A percentile compares a stretch with the other conserved stretches of the same genome.
phyloP scores from a whole-genome alignment of 2,797 vertebrate species.

The Gymnodraco acuticeps region DNA sequence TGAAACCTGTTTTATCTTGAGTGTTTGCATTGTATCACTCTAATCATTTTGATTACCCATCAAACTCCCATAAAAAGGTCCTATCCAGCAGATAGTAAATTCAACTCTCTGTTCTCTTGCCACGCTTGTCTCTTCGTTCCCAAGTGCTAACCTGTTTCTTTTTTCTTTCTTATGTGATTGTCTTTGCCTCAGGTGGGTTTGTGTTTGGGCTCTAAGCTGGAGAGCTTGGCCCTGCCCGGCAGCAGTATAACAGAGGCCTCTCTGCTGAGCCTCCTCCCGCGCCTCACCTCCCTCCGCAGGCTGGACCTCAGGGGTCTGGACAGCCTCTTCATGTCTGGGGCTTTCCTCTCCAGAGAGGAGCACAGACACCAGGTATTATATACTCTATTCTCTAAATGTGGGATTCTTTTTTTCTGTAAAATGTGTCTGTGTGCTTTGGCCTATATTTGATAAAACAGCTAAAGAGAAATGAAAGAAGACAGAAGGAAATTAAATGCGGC shows the following conservation, averaged over 20 bases:
- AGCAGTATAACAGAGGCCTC: constrained; percentile 84
- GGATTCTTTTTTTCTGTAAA: background rate
- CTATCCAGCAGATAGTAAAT: background rate
- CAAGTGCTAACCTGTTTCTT: background rate
- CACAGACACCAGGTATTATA: constrained; percentile 72
- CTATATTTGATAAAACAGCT: too few species aligned
- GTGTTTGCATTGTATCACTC: background rate
- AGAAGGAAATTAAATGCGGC: too few species aligned
- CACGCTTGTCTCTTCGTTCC: too few species aligned
- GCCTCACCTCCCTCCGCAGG: constrained; percentile 82
- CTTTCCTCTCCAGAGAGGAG: constrained; percentile 83
- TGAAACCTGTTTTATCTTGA: background rate
- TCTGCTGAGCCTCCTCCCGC: constrained; percentile 79
- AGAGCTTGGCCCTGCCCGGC: constrained; percentile 81
- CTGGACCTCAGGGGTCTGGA: constrained; percentile 86
- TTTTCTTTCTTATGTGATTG: background rate
- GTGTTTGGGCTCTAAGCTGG: constrained; percentile 79
- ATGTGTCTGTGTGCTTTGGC: too few species aligned
- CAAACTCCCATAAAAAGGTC: background rate
- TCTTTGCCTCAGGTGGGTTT: constrained; percentile 56
- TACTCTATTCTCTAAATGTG: background rate
- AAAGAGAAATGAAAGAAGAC: too few species aligned
- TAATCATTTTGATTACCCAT: background rate
- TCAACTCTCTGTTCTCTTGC: background rate
- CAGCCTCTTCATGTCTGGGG: constrained; percentile 86